Evolutionary conservation across 23 tunicate species (phyloP), one percentile per base, ranked within the genome.

Genomic region (Halocynthia aurantium): DNA sequence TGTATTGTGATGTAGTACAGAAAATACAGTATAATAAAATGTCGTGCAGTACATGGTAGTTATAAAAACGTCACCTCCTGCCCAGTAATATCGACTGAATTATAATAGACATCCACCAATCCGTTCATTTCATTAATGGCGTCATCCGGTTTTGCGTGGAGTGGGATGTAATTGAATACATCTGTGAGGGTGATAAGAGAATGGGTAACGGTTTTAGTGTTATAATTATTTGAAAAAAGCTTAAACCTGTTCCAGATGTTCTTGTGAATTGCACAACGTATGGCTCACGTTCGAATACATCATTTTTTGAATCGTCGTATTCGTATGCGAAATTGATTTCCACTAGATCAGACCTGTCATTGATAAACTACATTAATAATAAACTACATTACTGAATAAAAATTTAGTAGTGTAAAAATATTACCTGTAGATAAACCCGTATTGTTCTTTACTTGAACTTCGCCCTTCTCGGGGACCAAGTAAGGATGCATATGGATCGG

Each of bases 111-210:
- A 51, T 78, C 85, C 22, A 64, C 87, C 62, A 92, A 69, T 11
- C 78, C 82, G 55, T 82, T 72, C 44, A 92, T 82, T 73, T 92
- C 98, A 11, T 81, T 68, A 15, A 82, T 88, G 13, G 98, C 92
- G 67, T 92, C 92, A 78, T 86, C 92, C 8, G 98, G 98, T 61
- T 92, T 92, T 31, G 92, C 85, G 72, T 92, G 98, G 50, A 89
- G 56, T 8, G 88, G 67, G 44, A 84, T 70, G 69, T 67, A 84
- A 54, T 76, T 89, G 75, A 89, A 89, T 6, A 5, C 69, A 10
- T 6, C 21, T 53, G 62, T 66, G 13, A 18, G 21, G 1, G 22
- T 67, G 55, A 54, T 40, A 15, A 58, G 63, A 13, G 63, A 13
- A 58, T 13, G 1, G 17, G 15, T 58, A 58, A 58, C 17, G 44